Base-by-base conservation (phyloP, 2,797 vertebrate genomes). In the Rhinichthys osculus region DNA sequence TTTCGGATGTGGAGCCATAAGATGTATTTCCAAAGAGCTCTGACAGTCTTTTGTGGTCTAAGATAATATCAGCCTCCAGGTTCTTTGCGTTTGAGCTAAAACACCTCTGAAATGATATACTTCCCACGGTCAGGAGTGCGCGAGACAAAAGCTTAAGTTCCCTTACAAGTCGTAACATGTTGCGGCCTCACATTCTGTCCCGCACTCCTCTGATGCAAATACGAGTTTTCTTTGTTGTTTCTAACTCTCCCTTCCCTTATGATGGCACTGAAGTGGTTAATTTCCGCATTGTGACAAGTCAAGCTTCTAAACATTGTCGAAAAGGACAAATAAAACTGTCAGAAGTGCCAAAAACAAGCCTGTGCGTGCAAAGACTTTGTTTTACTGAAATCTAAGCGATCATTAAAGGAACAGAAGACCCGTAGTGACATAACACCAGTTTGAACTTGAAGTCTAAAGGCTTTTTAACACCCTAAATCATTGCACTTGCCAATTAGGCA, bases 91-190 rank as follows among this genome's bases (percentile, higher is more conserved):
- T 88, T 87, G 78, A 90, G 88, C 54, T 50, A 73, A 77, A 76
- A 88, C 90, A 90, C 85, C 88, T 89, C 86, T 90, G 93, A 94
- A 93, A 94, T 87, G 33, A 74, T 89, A 92, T 87, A 89, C 91
- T 94, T 93, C 93, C 92, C 93, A 93, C 89, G 87, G 90, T 89
- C 86, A 87, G 90, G 93, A 90, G 92, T 89, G 91, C 88, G 88
- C 91, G 86, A 91, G 90, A 93, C 90, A 93, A 92, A 93, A 92
- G 87, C 89, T 90, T 91, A 91, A 92, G 94, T 93, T 93, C 90
- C 86, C 86, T 82, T 92, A 93, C 95, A 93, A 93, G 95, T 91
- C 89, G 89, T 87, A 92, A 93, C 94, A 89, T 30, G 93, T 91
- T 19, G 9, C 85, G 91, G 86, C 21, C 88, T 16, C 90, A 89